These are phyloP conservation scores for Kryptopterus vitreolus DNA, from an alignment of 2,797 vertebrate genomes.

Conservation along the genomic window DNA sequence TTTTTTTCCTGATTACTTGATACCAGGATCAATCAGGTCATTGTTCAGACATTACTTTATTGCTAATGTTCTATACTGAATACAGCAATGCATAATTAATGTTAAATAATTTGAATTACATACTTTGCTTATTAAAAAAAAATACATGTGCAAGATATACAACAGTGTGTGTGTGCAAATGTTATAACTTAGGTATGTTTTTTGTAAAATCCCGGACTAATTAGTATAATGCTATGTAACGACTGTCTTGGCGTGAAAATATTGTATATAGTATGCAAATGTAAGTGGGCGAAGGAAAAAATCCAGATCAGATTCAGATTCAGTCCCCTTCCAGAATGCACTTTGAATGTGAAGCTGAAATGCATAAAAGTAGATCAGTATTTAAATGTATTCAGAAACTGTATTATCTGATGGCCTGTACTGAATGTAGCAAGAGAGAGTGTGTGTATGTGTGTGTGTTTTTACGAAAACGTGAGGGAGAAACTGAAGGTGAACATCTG, in stretches of 20 bases:
- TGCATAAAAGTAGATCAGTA: not conserved
- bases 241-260: not conserved
- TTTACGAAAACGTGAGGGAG: not conserved
- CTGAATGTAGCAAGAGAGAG: not conserved
- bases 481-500: not conserved
- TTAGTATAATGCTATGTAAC: no score
- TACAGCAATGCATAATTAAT: not conserved
- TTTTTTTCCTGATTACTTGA: not conserved
- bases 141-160: not conserved
- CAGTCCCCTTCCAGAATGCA: not conserved
- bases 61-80: not conserved
- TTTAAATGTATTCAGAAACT: not conserved
- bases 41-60: not conserved
- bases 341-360: not conserved
- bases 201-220: no score
- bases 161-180: not conserved
- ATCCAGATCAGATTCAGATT: not conserved
- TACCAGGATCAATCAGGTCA: no score
- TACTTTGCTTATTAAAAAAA: not conserved
- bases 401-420: not conserved
- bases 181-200: no score
- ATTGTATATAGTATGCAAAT: not conserved
- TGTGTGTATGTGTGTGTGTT: not conserved
- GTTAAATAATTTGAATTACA: not conserved
- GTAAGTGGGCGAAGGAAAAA: no score